Evolutionary conservation across 2,797 vertebrate genomes (phyloP).

Genomic region (Lutra lutra): DNA sequence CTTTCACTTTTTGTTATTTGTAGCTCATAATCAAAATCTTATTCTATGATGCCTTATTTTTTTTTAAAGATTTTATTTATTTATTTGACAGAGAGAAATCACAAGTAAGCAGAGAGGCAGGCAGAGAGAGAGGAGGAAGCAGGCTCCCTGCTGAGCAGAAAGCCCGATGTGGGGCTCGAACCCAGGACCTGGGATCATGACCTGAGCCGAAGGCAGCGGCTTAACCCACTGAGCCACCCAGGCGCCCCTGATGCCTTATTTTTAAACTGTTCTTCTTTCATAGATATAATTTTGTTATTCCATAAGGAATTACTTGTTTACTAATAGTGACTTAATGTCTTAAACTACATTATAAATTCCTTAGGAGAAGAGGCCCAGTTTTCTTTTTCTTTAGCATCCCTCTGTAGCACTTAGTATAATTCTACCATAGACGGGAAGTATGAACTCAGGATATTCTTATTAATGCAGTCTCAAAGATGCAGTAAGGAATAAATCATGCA

Average conservation of each 20-base stretch:
- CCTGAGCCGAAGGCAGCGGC: no score
- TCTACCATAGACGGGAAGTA: neutral
- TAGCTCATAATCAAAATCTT: neutral
- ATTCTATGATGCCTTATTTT: neutral
- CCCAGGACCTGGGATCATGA: no score
- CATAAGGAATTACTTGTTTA: neutral
- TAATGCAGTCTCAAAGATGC: neutral
- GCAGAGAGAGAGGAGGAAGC: no score
- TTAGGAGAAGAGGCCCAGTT: neutral
- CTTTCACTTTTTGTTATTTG: neutral
- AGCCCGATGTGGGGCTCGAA: no score
- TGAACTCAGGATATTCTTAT: neutral
- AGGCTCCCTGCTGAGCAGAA: no score
- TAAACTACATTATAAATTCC: conserved; percentile 10
- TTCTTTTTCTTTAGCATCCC: neutral
- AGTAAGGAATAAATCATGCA: neutral
- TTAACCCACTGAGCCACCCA: no score
- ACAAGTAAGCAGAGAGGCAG: no score
- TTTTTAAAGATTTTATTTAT: no score
- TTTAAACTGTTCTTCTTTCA: neutral
- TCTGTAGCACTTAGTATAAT: neutral
- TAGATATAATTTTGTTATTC: neutral
- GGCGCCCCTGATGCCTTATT: neutral
- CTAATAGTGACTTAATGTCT: neutral
- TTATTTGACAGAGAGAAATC: no score